These are phyloP conservation scores for Meloe dianella DNA, from an alignment of 2,888 invertebrate genomes.

Conservation along the genomic window DNA sequence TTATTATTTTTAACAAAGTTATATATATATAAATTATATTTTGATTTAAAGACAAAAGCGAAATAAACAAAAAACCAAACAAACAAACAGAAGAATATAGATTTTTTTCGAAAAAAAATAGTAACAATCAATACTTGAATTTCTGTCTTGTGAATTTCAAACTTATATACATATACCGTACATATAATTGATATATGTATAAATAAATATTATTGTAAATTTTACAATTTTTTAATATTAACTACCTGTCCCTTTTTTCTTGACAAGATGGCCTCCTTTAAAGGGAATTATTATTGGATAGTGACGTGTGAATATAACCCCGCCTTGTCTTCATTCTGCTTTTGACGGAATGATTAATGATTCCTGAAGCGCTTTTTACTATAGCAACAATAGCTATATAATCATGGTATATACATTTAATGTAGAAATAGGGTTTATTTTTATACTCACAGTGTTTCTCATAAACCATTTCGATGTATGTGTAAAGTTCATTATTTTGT, in stretches of 20 bases:
- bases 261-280: constrained; percentile 65
- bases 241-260: not conserved
- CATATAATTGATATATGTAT: constrained; percentile 61
- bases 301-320: constrained; percentile 60
- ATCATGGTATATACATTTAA: not conserved
- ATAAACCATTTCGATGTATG: too few relatives aligned
- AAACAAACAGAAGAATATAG: constrained; percentile 17
- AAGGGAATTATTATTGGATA: constrained; percentile 68
- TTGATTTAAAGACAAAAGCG: constrained; percentile 44
- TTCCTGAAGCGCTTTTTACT: not conserved
- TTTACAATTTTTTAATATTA: constrained; percentile 34
- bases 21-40: constrained; percentile 51
- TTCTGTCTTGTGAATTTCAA: constrained; percentile 61
- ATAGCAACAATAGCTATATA: not conserved
- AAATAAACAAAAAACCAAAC: not conserved
- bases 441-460: too few relatives aligned
- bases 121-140: constrained; percentile 50
- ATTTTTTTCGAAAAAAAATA: constrained; percentile 31
- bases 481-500: too few relatives aligned
- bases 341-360: constrained; percentile 67
- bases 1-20: constrained; percentile 47
- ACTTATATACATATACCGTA: constrained; percentile 51
- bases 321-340: constrained; percentile 65
- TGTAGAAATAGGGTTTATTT: not conserved
- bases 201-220: constrained; percentile 61